Percentiles rank a stretch among this genome's conserved stretches.
phyloP scores from a whole-genome alignment of 2,888 invertebrate species.

The Eupithecia tripunctaria region DNA sequence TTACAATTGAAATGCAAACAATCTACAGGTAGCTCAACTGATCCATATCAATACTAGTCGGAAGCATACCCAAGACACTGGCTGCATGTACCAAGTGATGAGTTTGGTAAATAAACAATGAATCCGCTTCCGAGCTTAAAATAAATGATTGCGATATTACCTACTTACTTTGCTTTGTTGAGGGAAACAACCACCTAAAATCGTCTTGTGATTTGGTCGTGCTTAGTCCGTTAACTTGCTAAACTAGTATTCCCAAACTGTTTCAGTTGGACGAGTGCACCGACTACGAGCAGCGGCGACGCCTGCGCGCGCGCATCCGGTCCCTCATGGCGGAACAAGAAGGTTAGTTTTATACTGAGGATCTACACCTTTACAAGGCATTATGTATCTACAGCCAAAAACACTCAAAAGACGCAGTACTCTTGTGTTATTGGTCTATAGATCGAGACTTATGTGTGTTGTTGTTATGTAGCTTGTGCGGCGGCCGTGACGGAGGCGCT shows the following conservation, averaged over 20 bases:
- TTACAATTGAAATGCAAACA: too few species aligned
- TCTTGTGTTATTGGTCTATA: too few species aligned
- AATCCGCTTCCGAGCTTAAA: constrained; percentile 10
- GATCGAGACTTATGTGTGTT: constrained; percentile 1
- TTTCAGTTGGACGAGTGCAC: constrained; percentile 92
- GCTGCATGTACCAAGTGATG: background rate
- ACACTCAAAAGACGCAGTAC: too few species aligned
- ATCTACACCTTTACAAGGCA: too few species aligned
- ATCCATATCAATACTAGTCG: too few species aligned
- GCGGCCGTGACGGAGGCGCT: constrained; percentile 77
- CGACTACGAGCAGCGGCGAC: constrained; percentile 94
- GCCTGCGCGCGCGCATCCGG: constrained; percentile 91
- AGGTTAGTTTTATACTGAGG: constrained; percentile 82
- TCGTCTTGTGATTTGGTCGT: background rate
- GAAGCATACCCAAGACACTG: too few species aligned
- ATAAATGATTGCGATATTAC: background rate
- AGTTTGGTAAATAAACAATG: background rate
- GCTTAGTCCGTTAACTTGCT: background rate
- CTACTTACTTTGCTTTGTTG: background rate
- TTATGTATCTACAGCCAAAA: too few species aligned
- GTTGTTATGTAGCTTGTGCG: constrained; percentile 67
- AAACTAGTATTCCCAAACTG: background rate
- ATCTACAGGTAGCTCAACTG: too few species aligned
- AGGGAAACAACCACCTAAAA: too few species aligned
- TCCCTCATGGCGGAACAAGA: constrained; percentile 94